phyloP scores from a whole-genome alignment of 2,113 vertebrate genomes.

The Tyrannus savana region DNA sequence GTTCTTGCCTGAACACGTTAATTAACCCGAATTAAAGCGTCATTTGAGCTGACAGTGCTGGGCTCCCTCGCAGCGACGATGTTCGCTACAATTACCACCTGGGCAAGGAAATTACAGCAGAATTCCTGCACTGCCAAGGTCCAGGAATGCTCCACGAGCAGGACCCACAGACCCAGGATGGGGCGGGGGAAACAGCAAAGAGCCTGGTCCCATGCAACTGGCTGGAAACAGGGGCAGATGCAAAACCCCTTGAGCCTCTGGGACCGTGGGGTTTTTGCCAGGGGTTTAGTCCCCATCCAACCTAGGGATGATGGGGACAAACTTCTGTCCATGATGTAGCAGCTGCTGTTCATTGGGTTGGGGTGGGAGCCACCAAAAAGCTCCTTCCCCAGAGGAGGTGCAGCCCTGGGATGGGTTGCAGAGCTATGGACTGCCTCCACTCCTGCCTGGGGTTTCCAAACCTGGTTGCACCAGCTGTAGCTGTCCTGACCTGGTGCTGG shows the following conservation, averaged over 20 bases:
- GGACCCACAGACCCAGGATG: rapidly evolving
- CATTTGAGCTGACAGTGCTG: constrained; percentile 10
- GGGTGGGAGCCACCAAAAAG: not conserved
- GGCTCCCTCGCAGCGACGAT: not conserved
- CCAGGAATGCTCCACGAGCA: not conserved
- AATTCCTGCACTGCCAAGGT: not conserved
- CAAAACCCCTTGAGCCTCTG: not conserved
- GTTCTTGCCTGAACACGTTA: constrained; percentile 25
- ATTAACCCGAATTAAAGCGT: constrained; percentile 19
- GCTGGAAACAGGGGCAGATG: not conserved
- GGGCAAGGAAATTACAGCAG: not conserved
- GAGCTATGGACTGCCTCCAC: not conserved
- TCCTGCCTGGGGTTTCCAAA: not conserved
- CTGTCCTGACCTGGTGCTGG: not conserved
- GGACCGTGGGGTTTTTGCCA: rapidly evolving
- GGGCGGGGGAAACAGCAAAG: rapidly evolving
- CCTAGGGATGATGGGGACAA: not conserved
- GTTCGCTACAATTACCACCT: not conserved
- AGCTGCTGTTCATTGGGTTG: not conserved
- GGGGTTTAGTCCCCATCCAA: not conserved
- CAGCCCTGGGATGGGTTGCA: not conserved
- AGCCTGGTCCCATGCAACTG: not conserved
- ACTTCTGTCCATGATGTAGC: not conserved
- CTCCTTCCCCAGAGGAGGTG: not conserved
- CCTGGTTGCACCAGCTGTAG: too few relatives aligned